Evolutionary conservation across 1,140 invertebrate species (phyloP), one percentile per base, ranked within the genome.

Genomic region (Rhyacophila brunnea): DNA sequence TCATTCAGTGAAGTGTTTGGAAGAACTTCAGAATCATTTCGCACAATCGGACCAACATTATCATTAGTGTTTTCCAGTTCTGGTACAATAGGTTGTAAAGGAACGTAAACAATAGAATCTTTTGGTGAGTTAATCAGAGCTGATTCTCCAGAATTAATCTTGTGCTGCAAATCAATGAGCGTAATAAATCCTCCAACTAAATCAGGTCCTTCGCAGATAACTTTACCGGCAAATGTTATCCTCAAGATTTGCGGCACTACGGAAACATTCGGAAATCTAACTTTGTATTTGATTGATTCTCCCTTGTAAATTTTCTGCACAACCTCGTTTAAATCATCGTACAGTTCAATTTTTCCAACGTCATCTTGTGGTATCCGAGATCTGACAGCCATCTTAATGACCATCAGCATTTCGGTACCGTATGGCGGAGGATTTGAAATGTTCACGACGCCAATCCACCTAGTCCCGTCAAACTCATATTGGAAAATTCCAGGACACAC

Each of bases 401-500:
- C 67, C 2, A 74, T 17, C 20, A 68, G 55, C 19, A 77, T 61
- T 9, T 62, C 10, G 7, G 68, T 50, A 14, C 56, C 59, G 58
- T 62, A 68, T 2, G 70, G 70, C 2, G 69, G 65, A 0, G 42
- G 51, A 40, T 62, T 71, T 49, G 69, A 58, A 1, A 74, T 62
- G 6, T 62, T 58, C 3, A 77, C 70, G 15, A 66, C 68, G 14
- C 73, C 69, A 58, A 75, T 70, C 58, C 70, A 68, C 11, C 68
- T 66, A 3, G 62, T 55, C 0, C 68, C 62, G 20, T 71, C 68
- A 0, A 44, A 58, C 57, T 74, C 68, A 53, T 80, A 81, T n/a
- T 59, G 58, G 56, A 80, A 79, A 10, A 74, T 69, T n/a, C 71
- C 44, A 15, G 77, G 72, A 67, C 76, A 79, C 1, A 77, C 74